Evolutionary conservation across 2,113 vertebrate species (phyloP).

Genomic region (Bettongia penicillata): DNA sequence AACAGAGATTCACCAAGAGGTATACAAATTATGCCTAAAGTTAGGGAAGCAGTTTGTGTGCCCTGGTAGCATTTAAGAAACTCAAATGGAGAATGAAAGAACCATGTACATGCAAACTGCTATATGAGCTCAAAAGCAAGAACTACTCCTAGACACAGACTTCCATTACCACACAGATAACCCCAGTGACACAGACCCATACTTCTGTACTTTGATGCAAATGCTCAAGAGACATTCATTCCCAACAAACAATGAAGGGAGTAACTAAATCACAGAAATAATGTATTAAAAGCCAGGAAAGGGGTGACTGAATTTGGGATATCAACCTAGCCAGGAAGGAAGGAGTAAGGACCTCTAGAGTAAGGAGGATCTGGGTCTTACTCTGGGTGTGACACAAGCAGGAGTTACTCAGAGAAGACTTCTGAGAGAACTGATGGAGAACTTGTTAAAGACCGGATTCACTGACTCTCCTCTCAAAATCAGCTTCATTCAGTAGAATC

Average conservation of each 20-base stretch:
- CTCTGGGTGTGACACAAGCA: background rate
- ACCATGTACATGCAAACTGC: background rate
- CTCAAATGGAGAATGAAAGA: background rate
- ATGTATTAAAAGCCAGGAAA: slow-evolving; percentile 6
- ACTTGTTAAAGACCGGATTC: background rate
- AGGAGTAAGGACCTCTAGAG: background rate
- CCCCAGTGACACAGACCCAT: background rate
- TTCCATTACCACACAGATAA: background rate
- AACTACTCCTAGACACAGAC: background rate
- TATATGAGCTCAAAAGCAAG: background rate
- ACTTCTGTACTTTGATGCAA: background rate
- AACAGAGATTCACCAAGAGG: background rate
- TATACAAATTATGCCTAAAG: slow-evolving; percentile 8
- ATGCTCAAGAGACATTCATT: background rate
- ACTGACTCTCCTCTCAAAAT: background rate
- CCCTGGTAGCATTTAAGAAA: background rate
- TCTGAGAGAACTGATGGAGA: slow-evolving; percentile 33
- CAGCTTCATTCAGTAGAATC: background rate
- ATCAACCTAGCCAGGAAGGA: background rate
- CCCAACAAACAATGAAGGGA: background rate
- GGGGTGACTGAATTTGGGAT: background rate
- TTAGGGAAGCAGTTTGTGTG: background rate
- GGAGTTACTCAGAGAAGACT: background rate
- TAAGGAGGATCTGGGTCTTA: background rate
- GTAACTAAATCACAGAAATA: slow-evolving; percentile 23